Evolutionary conservation across 2,888 invertebrate species (phyloP), one percentile per base, ranked within the genome.

Genomic region (Ditylenchus weischeri): DNA sequence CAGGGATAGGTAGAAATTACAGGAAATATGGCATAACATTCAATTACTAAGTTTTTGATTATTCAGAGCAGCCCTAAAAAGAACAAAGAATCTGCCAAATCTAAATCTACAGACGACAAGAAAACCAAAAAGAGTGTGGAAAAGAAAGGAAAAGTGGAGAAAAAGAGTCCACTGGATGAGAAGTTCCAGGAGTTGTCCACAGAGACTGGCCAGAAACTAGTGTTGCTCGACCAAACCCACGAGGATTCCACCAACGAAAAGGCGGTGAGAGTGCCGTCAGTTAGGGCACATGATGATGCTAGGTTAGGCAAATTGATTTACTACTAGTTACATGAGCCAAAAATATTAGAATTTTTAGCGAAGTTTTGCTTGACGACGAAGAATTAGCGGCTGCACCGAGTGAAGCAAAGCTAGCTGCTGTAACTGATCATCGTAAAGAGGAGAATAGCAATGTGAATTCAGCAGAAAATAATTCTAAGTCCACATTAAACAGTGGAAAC

Each of bases 301-400:
- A 43, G 43, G 43, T 15, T 13, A 43, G 43, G 15, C 3, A 13
- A 13, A 13, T 43, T 2, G 43, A 2, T 43, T 15, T 43, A 43
- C 15, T 8, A 43, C 43, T 43, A 43, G 3, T 29, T 29, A 29
- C 5, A 43, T 8, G 43, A 43, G 43, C 15, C 8, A 13, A 43
- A 43, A 43, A 13, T 43, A 43, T 43, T 29, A 29, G 29, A 15
- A 43, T 13, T 43, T 43, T 10, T 15, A 65, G 62, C 51, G 47
- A 59, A 23, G 66, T 65, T 35, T 38, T 65, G 19, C 35, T 65
- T 36, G 66, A 65, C 36, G 66, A 65, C 51, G 62, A 65, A 29
- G 50, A 65, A 18, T 48, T 64, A n/a, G 51, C 29, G n/a, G n/a
- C n/a, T 11, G 2, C 3, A 11, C n/a, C 54, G 10, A 43, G 43